A percentile compares a stretch with the other conserved stretches of the same genome.
phyloP scores from a whole-genome alignment of 2,113 vertebrate species.

The Halichoerus grypus region DNA sequence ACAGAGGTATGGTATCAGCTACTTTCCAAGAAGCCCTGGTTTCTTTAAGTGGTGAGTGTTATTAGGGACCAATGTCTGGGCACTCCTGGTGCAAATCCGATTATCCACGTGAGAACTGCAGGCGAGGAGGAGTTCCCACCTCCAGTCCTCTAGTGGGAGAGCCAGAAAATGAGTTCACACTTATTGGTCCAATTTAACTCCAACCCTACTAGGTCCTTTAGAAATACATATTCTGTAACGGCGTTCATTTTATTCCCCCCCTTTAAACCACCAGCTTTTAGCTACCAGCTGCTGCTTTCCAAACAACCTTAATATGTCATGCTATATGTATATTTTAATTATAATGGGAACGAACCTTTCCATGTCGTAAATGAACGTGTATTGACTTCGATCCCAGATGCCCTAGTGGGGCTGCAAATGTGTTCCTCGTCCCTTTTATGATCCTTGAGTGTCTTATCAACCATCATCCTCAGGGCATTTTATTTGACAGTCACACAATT shows the following conservation, averaged over 20 bases:
- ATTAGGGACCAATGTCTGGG: background rate
- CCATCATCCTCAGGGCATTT: background rate
- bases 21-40: background rate
- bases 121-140: background rate
- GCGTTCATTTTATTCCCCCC: background rate
- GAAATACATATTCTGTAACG: background rate
- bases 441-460: background rate
- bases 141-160: background rate
- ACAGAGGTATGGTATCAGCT: background rate
- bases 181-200: background rate
- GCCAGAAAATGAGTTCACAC: background rate
- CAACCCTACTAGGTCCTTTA: background rate
- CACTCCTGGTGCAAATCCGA: background rate
- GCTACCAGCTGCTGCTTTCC: background rate
- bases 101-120: background rate
- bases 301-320: background rate
- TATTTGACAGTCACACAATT: constrained; percentile 25
- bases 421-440: background rate
- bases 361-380: background rate
- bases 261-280: background rate
- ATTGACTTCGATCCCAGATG: background rate
- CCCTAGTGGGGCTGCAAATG: background rate
- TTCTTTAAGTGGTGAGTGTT: constrained; percentile 21
- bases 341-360: background rate
- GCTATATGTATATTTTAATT: background rate